Conservation (phyloP, 1,140 invertebrate species). For the Euschistus heros region DNA sequence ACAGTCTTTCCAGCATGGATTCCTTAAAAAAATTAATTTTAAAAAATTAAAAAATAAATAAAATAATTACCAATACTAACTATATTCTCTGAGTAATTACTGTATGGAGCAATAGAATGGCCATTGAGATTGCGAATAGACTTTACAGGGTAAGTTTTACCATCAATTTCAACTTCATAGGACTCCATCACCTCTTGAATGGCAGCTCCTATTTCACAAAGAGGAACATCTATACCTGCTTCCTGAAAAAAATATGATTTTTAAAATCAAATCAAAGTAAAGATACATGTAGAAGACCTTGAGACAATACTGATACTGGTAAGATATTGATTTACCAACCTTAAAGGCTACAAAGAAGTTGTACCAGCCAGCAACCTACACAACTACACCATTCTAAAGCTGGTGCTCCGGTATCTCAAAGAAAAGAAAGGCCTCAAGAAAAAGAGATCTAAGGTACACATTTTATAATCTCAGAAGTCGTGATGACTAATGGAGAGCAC, state of each 20-base stretch:
- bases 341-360: too few species aligned
- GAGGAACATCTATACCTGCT: slow-evolving; percentile 91
- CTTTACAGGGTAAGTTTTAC: slow-evolving; percentile 93
- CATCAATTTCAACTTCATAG: slow-evolving; percentile 96
- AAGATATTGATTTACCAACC: too few species aligned
- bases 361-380: too few species aligned
- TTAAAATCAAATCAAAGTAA: too few species aligned
- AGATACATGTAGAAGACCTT: too few species aligned
- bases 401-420: too few species aligned
- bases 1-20: slow-evolving; percentile 99
- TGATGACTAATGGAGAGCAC: too few species aligned
- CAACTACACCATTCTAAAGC: too few species aligned
- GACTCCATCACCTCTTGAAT: slow-evolving; percentile 99
- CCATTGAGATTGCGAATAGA: slow-evolving; percentile 97
- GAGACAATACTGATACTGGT: too few species aligned
- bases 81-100: slow-evolving; percentile 40
- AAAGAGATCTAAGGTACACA: too few species aligned
- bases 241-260: slow-evolving; percentile 41
- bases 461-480: too few species aligned
- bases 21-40: slow-evolving; percentile 39
- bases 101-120: slow-evolving; percentile 94
- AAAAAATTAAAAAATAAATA: slow-evolving; percentile 4
- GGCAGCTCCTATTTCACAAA: slow-evolving; percentile 94
- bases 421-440: too few species aligned
- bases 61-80: neutral